Percentiles rank a stretch among this genome's conserved stretches.
phyloP scores from a whole-genome alignment of 2,797 vertebrate genomes.

The Sarcophilus harrisii region DNA sequence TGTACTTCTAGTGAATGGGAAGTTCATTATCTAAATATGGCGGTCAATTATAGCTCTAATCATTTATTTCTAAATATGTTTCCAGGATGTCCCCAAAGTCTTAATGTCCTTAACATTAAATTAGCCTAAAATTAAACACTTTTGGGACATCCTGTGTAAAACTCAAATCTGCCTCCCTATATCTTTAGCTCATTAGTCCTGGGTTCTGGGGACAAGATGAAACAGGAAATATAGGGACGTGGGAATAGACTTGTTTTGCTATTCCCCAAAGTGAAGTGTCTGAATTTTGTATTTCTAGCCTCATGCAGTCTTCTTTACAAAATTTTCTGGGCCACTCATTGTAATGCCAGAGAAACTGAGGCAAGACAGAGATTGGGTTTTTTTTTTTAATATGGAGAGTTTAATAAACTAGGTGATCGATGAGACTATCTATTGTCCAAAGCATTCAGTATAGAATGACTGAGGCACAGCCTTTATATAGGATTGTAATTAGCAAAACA shows the following conservation, averaged over 20 bases:
- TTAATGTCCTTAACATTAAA: background rate
- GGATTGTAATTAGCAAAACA: no score
- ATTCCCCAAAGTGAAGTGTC: background rate
- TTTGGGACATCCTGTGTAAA: background rate
- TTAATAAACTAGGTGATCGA: no score
- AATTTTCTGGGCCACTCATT: background rate
- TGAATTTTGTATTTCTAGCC: background rate
- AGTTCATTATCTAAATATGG: background rate
- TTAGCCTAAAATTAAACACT: background rate
- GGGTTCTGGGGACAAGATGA: background rate
- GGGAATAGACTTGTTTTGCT: background rate
- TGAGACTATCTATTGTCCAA: no score
- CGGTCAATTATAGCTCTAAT: background rate
- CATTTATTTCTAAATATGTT: background rate
- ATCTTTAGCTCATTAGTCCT: background rate
- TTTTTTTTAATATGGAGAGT: no score
- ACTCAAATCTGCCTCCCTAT: background rate
- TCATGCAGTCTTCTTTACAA: background rate
- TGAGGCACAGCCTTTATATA: no score
- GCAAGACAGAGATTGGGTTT: no score
- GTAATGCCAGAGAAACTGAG: no score
- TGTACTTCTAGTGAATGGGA: background rate
- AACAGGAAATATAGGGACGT: background rate
- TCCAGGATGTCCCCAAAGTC: background rate
- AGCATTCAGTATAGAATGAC: no score